Conservation (phyloP, 64 coral and sea anemone genomes). For the Porites australiensis region DNA sequence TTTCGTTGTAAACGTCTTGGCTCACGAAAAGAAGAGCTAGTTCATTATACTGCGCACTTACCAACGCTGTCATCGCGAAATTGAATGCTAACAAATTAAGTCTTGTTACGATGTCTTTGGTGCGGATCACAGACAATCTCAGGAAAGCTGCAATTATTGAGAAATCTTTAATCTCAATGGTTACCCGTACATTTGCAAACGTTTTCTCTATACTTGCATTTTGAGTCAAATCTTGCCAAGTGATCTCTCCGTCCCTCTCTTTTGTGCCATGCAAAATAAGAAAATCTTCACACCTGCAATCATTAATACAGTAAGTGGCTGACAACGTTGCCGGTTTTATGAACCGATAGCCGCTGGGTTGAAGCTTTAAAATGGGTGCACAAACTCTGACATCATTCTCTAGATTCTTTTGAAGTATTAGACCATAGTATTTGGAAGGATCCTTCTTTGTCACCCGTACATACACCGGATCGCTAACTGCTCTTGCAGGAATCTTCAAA, state of each 20-base stretch:
- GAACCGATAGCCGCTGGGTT: conserved; percentile 19
- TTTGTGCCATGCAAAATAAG: conserved; percentile 23
- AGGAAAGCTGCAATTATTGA: neutral
- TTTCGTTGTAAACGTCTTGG: neutral
- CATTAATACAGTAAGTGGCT: neutral
- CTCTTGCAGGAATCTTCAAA: neutral
- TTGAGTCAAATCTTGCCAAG: conserved; percentile 23
- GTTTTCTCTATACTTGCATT: neutral
- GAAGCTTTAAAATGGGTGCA: conserved; percentile 25
- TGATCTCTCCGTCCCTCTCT: conserved; percentile 10
- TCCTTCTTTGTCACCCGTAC: neutral
- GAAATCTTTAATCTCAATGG: neutral
- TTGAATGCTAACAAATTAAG: neutral
- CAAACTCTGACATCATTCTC: neutral
- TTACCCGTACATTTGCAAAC: neutral
- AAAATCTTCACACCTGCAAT: neutral
- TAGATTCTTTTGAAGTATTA: neutral
- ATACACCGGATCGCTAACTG: neutral
- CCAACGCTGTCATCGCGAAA: conserved; percentile 2
- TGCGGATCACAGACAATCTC: neutral
- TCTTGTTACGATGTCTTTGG: conserved; percentile 9
- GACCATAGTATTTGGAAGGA: conserved; percentile 3
- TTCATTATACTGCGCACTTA: neutral
- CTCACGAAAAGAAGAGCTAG: neutral
- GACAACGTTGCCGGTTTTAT: neutral